Evolutionary conservation across 1,140 invertebrate species (phyloP), one percentile per base, ranked within the genome.

Genomic region (Formica exsecta): DNA sequence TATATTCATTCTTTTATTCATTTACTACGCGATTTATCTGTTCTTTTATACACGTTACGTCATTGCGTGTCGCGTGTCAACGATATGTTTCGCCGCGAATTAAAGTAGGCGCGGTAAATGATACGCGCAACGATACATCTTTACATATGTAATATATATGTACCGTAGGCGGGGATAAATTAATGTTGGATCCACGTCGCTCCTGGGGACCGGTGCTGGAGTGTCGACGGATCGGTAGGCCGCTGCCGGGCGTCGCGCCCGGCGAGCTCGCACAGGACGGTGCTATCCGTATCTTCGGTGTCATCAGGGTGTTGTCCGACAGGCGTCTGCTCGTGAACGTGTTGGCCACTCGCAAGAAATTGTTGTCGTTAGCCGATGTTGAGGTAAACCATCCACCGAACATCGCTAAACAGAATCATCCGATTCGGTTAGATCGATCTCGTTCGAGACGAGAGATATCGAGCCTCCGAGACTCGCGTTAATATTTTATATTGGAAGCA

Each of bases 261-360:
- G 98, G 98, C 3, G 97, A 98, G 16, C 97, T 98, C 3, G 97
- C 97, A 93, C 97, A 98, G n/a, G 97, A 98, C 54, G 97, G 97
- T 3, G 97, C 97, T 54, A 98, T 97, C 16, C 97, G 96, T 87
- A 98, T 98, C 95, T 98, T 98, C 13, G 98, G 98, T 36, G 98
- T 98, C 96, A 98, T 98, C 89, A 99, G 95, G 32, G 98, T 98
- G 94, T 98, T 99, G 95, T 99, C 98, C 4, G 98, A 98, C 32
- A 98, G 96, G 51, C 98, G 97, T 66, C 98, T 97, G 92, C 97
- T 98, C 25, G 98, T 97, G 92, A 98, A 98, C 4, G 97, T 96
- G 91, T 97, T 98, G 57, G 96, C 96, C 3, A 99, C 98, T 61
- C 97, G 96, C 91, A 99, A 95, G 95, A 98, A 98, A 95, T 98